Conservation (phyloP, 2,113 vertebrate genomes). For the Lipophrys pholis region DNA sequence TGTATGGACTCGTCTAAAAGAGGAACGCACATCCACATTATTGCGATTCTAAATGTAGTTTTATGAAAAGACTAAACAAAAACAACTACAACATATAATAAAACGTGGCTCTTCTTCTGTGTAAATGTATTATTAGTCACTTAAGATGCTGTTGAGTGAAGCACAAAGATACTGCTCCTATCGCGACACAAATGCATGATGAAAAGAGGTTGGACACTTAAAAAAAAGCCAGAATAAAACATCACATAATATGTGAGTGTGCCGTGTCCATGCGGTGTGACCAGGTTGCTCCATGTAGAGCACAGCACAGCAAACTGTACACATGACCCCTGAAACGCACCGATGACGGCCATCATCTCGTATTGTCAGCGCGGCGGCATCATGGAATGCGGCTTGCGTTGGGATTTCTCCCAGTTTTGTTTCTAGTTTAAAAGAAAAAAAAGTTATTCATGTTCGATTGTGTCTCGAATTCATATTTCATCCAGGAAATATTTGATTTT, state of each 20-base stretch:
- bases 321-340: slow-evolving; percentile 12
- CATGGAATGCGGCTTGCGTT: slow-evolving; percentile 7
- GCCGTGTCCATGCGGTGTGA: not conserved
- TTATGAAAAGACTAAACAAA: no score
- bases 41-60: no score
- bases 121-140: no score
- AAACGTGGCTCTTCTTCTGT: no score
- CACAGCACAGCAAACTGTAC: slow-evolving; percentile 16
- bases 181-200: no score
- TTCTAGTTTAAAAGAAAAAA: not conserved
- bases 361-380: slow-evolving; percentile 11
- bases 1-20: no score
- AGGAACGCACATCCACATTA: no score
- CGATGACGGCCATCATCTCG: not conserved
- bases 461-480: slow-evolving; percentile 31
- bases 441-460: slow-evolving; percentile 22
- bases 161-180: no score
- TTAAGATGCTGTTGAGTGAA: no score
- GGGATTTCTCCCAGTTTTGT: slow-evolving; percentile 12
- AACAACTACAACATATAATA: no score
- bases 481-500: slow-evolving; percentile 38
- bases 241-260: slow-evolving; percentile 7
- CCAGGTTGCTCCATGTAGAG: slow-evolving; percentile 12
- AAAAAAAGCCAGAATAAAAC: no score
- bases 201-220: no score